These are phyloP conservation scores for Poecilia velifera DNA, from an alignment of 2,797 vertebrate species.

Conservation along the genomic window DNA sequence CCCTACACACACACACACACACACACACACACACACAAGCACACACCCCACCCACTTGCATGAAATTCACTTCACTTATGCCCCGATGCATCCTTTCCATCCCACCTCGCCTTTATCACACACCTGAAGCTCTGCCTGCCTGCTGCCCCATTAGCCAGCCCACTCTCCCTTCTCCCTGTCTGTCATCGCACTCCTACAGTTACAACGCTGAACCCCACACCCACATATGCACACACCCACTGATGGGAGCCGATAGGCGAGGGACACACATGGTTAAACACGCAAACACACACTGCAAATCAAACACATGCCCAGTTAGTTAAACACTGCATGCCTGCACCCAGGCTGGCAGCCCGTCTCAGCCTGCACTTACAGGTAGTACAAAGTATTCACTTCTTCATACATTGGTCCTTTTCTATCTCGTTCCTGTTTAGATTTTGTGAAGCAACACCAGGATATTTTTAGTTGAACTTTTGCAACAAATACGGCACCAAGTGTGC, in stretches of 20 bases:
- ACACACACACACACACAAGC: conserved; percentile 28
- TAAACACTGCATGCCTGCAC: conserved; percentile 41
- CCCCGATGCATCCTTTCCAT: conserved; percentile 31
- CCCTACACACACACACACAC: conserved; percentile 9
- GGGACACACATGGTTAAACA: conserved; percentile 49
- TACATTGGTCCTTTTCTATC: conserved; percentile 14
- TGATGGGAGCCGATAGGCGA: conserved; percentile 60
- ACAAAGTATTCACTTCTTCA: conserved; percentile 30
- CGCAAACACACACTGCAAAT: conserved; percentile 39
- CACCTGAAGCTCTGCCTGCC: conserved; percentile 73
- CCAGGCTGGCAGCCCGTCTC: conserved; percentile 30
- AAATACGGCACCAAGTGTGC: background rate
- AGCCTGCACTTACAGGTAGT: conserved; percentile 49
- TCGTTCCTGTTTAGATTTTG: background rate
- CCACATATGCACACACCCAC: conserved; percentile 24
- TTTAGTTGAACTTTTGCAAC: background rate
- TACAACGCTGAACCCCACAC: conserved; percentile 51
- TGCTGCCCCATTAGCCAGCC: conserved; percentile 44
- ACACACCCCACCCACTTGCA: conserved; percentile 28
- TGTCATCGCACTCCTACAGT: conserved; percentile 73
- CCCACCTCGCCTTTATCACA: conserved; percentile 59
- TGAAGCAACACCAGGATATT: conserved; percentile 5
- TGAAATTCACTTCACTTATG: conserved; percentile 49
- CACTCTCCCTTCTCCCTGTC: conserved; percentile 47
- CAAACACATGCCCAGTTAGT: conserved; percentile 46